Evolutionary conservation across 2,113 vertebrate species (phyloP), one percentile per base, ranked within the genome.

Genomic region (Tetrax tetrax): DNA sequence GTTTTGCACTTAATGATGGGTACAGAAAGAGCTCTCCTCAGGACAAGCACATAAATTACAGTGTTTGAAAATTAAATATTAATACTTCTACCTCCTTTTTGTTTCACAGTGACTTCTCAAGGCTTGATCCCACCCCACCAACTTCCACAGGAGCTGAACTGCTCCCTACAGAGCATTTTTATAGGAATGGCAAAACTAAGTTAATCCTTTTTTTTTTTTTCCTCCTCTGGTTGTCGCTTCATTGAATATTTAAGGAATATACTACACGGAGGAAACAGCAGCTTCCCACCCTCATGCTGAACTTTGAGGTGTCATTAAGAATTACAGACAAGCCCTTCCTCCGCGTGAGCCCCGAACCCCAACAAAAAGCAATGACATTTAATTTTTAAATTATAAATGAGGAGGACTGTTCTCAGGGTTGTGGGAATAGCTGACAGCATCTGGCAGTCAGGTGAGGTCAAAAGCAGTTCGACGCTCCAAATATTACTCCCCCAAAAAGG

Each of bases 391-490:
- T 83, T 37, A 89, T 61, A 96, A 89, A 92, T 12, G 50, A 92
- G 38, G 24, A 64, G 50, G 45, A 65, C 29, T 35, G 25, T 27
- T 65, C 2, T 7, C 48, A 57, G 6, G 54, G 45, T 18, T 65
- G 61, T 28, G 65, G 74, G 79, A 94, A 90, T 10, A 85, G 89
- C 83, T 84, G 88, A 54, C 79, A 76, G 78, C 81, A 84, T 68
- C 93, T 74, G 76, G 87, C 74, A 89, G 54, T 59, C 92, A 96
- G 94, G 83, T 96, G 94, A 96, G 87, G 72, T 87, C 84, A 85
- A 60, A 87, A 78, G 41, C 47, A 45, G 29, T 54, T 33, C 54
- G 78, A 79, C 77, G 50, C 74, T 90, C 76, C 31, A 41, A 78
- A 37, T 68, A 66, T 31, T 31, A 57, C 18, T n/a, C 17, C 37